Evolutionary conservation across 2,888 invertebrate species (phyloP), one percentile per base, ranked within the genome.

Genomic region (Drosophila neoperkinsi): DNA sequence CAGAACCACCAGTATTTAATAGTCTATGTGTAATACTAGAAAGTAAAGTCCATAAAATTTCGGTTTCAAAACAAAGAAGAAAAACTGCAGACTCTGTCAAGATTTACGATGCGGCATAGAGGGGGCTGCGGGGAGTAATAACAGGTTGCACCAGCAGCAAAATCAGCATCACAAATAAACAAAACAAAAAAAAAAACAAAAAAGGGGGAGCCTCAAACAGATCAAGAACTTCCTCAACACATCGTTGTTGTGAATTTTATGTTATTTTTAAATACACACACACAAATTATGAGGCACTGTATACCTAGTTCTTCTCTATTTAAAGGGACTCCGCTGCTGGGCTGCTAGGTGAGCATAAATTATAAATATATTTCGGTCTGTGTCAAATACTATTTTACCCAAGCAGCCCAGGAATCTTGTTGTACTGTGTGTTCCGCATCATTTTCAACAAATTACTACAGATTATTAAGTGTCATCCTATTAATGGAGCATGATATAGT

Each of bases 341-440:
- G 73, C 74, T 60, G 55, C 68, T 77, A 86, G 81, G 88, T 86
- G 70, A 63, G 76, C 85, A 87, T 87, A 87, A 87, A 85, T 87
- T 88, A 84, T 84, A 85, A 77, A 86, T 77, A 87, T 82, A 89
- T 88, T 86, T 77, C 69, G 80, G 82, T 84, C 74, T 83, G 65
- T 90, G 88, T 90, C 89, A 88, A 74, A 85, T 71, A 81, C 74
- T 81, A 63, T 72, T 25, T 79, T 72, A 82, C 74, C 72, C 68
- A 74, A 88, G 77, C 82, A 82, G 81, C 66, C 64, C 62, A 79
- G 80, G 83, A 90, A 90, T 83, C 85, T 67, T 74, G 84, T 83
- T 74, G 77, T 77, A 53, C 67, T 55, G 41, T 49, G 66, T 75
- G 79, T 82, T 83, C 73, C 55, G 79, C 74, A 63, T 80, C 70